Conservation (phyloP, 2,113 vertebrate species). For the Cynopterus brachyotis region DNA sequence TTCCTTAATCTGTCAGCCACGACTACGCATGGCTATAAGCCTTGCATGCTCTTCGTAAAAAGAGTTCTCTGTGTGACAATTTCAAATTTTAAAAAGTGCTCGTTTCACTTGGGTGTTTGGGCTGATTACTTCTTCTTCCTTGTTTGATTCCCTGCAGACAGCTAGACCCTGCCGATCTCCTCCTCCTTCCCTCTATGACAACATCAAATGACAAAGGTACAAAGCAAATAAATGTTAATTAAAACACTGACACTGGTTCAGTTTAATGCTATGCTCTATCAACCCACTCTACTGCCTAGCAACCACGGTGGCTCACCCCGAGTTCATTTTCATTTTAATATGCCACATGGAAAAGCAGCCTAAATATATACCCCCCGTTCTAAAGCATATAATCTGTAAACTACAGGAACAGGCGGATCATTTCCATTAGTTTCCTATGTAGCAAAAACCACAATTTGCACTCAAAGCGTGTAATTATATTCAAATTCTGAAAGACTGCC, state of each 20-base stretch:
- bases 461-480: slow-evolving; percentile 84
- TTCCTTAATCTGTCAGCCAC: background rate
- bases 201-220: slow-evolving; percentile 65
- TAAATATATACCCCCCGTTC: slow-evolving; percentile 80
- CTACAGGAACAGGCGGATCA: slow-evolving; percentile 81
- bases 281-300: slow-evolving; percentile 68
- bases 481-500: slow-evolving; percentile 83
- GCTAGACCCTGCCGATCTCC: slow-evolving; percentile 13
- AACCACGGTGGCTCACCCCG: slow-evolving; percentile 70
- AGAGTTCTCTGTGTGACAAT: background rate
- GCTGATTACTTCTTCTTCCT: slow-evolving; percentile 42
- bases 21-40: no score
- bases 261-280: slow-evolving; percentile 71
- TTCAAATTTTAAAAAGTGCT: background rate
- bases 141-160: slow-evolving; percentile 40
- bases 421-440: slow-evolving; percentile 83
- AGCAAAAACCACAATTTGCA: slow-evolving; percentile 83
- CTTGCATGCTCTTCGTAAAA: background rate
- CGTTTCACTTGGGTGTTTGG: background rate
- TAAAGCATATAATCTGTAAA: slow-evolving; percentile 83
- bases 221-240: slow-evolving; percentile 74
- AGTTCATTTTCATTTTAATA: slow-evolving; percentile 83
- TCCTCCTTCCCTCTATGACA: slow-evolving; percentile 42
- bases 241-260: slow-evolving; percentile 62
- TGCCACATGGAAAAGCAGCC: slow-evolving; percentile 76